A percentile compares a stretch with the other conserved stretches of the same genome.
These are phyloP conservation scores for Dipodomys spectabilis DNA, from an alignment of 2,113 vertebrate species.

Conservation along the genomic window DNA sequence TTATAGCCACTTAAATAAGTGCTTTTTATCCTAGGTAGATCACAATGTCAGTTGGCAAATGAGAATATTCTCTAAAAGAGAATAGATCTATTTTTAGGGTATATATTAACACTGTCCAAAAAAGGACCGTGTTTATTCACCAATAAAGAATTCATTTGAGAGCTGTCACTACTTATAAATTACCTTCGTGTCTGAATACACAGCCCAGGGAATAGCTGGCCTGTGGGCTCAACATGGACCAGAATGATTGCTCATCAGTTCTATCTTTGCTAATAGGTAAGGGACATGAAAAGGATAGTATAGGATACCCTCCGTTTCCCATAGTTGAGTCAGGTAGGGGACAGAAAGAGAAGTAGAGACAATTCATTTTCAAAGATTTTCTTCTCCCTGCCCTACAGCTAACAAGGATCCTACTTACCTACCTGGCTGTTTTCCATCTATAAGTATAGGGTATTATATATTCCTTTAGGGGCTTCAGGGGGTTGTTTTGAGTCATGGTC, in stretches of 20 bases:
- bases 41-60: neutral
- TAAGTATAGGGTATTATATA: neutral
- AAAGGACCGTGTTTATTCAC: neutral
- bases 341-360: neutral
- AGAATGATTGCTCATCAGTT: neutral
- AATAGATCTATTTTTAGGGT: neutral
- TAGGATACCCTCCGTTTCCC: neutral
- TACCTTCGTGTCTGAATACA: conserved; percentile 30
- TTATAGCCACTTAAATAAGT: conserved; percentile 10
- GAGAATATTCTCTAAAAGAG: neutral
- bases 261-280: conserved; percentile 25
- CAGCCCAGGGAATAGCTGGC: neutral
- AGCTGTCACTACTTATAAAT: conserved; percentile 2
- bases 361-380: neutral
- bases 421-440: neutral
- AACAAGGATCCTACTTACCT: neutral
- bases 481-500: too few relatives aligned
- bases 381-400: neutral
- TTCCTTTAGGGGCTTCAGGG: too few relatives aligned
- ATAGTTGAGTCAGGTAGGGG: neutral
- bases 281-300: neutral
- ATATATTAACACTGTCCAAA: neutral
- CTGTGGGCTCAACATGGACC: neutral
- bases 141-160: conserved; percentile 47
- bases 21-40: neutral